Evolutionary conservation across 1,140 invertebrate species (phyloP).

Genomic region (Argopecten irradians): DNA sequence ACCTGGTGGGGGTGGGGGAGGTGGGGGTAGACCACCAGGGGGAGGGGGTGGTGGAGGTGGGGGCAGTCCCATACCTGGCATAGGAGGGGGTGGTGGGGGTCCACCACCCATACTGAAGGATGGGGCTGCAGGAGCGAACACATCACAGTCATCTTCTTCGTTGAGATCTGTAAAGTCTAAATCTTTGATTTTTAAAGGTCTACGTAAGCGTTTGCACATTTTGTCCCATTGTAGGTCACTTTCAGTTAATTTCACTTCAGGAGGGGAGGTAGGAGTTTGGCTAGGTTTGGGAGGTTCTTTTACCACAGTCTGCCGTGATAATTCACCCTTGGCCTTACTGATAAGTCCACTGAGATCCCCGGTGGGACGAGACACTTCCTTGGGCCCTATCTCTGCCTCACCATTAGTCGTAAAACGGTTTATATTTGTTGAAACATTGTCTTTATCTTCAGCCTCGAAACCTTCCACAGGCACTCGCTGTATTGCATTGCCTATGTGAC

Average conservation of each 20-base stretch:
- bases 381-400: conserved; percentile 45
- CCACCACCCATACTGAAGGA: conserved; percentile 57
- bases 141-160: conserved; percentile 80
- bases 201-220: conserved; percentile 86
- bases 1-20: conserved; percentile 74
- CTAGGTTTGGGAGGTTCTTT: conserved; percentile 71
- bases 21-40: conserved; percentile 61
- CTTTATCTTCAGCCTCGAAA: conserved; percentile 77
- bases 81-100: conserved; percentile 75
- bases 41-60: conserved; percentile 75
- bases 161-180: conserved; percentile 95
- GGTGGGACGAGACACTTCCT: conserved; percentile 53
- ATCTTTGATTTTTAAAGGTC: conserved; percentile 94
- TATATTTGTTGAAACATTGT: conserved; percentile 81
- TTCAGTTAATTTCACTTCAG: conserved; percentile 90
- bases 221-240: conserved; percentile 97
- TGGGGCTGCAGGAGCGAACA: conserved; percentile 62
- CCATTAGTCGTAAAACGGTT: conserved; percentile 37
- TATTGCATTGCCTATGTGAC: conserved; percentile 32
- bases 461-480: conserved; percentile 33
- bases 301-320: conserved; percentile 72
- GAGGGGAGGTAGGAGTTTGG: conserved; percentile 35
- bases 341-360: conserved; percentile 93
- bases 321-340: conserved; percentile 93
- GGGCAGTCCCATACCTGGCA: conserved; percentile 76